Evolutionary conservation across 2,113 vertebrate genomes (phyloP), one percentile per base, ranked within the genome.

Genomic region (Engraulis encrasicolus): DNA sequence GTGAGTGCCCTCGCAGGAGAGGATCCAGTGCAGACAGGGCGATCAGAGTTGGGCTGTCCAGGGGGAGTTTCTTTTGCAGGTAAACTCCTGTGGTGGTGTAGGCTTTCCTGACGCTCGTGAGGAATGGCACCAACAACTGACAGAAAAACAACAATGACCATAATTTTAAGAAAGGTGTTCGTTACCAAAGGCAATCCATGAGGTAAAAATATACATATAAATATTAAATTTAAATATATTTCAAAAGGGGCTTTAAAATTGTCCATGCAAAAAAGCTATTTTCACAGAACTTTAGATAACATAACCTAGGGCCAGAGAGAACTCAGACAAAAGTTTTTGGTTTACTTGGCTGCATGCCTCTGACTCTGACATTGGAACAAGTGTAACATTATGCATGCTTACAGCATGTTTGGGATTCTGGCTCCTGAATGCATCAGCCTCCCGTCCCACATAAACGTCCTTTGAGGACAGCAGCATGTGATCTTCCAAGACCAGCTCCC

Each of bases 11-110:
- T 81, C 82, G 50, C 40, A 83, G 48, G 80, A 78, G 40, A 36
- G 78, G 78, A 45, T 83, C 85, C 81, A 83, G 85, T 50, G 85
- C 58, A 83, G 85, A 83, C 54, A 86, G 61, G 11, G 45, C 40
- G 17, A 14, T 80, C 27, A 71, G 38, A 11, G 58, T 80, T 20
- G 31, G 45, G 50, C 81, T 83, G 23, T 61, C 17, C 23, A 86
- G 37, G 40, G 85, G 85, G 14, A 86, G 45, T 58, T 83, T 83
- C 40, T 80, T 50, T 78, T 86, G 85, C 31, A 83, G 20, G 58
- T 86, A 83, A 2, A 50, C 19, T 11, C 20, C 78, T 80, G 85
- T 78, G 61, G 85, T 86, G 81, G 34, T 74, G 77, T 83, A 86
- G 52, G 81, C 78, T 40, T 52, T 86, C 19, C 19, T 86, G 12